Conservation (phyloP, 2,888 invertebrate genomes). For the Drosophila glabriapex region DNA sequence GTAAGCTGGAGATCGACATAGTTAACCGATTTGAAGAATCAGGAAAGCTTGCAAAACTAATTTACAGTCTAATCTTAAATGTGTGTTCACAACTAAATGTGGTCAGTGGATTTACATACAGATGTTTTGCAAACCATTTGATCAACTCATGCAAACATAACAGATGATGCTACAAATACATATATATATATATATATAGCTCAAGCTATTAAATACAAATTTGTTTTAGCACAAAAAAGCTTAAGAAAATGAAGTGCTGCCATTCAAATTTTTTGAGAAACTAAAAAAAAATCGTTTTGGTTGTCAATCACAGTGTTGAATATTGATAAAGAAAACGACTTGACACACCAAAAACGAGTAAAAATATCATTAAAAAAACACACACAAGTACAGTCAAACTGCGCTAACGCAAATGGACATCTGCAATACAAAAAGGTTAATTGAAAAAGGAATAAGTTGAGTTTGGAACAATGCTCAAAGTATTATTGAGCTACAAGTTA, state of each 20-base stretch:
- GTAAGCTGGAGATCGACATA: background rate
- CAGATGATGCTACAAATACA: background rate
- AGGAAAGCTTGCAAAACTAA: background rate
- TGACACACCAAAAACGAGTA: slow-evolving; percentile 39
- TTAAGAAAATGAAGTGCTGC: slow-evolving; percentile 28
- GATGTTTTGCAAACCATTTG: background rate
- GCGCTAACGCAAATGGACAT: background rate
- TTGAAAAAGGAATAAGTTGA: background rate
- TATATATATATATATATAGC: background rate
- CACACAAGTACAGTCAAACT: background rate
- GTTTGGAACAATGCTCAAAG: background rate
- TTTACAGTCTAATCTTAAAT: background rate
- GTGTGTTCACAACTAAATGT: background rate
- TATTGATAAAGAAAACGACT: slow-evolving; percentile 47
- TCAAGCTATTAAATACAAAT: slow-evolving; percentile 21
- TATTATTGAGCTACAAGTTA: background rate
- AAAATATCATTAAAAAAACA: slow-evolving; percentile 36
- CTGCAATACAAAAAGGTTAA: background rate
- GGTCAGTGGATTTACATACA: background rate
- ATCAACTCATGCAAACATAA: background rate
- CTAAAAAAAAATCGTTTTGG: background rate
- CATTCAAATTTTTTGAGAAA: slow-evolving; percentile 7
- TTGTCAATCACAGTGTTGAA: slow-evolving; percentile 49
- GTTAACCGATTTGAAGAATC: background rate
- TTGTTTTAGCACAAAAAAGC: slow-evolving; percentile 10